Evolutionary conservation across 2,797 vertebrate species (phyloP), one percentile per base, ranked within the genome.

Genomic region (Pampus argenteus): DNA sequence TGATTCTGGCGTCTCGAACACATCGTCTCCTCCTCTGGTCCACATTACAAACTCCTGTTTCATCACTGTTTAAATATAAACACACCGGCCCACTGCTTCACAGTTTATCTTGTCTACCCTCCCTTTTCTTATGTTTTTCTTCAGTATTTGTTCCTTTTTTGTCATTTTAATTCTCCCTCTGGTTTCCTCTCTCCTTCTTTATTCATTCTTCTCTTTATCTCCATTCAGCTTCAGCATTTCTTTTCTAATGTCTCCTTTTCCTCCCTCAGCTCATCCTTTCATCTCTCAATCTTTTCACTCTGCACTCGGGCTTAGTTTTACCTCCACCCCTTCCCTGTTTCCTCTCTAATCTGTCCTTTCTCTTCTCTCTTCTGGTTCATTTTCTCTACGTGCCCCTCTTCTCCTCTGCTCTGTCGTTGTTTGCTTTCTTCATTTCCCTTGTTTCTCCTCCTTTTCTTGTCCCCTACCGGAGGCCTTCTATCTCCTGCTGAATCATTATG

Each of bases 401-500:
- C 1, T 17, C 25, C 11, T 29, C 17, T 55, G 22, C 18, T 17
- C 7, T n/a, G n/a, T 44, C 26, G 9, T 55, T 18, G 0, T 40
- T 20, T 1, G 5, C 14, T 9, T 8, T 22, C n/a, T 14, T 29
- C 15, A 8, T 26, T 54, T 28, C 40, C 14, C 18, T 13, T 34
- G 31, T 34, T 9, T 34, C 31, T 3, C 9, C 42, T 42, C 49
- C 11, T 25, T 14, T 65, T 11, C n/a, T n/a, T n/a, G n/a, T n/a
- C n/a, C 2, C 36, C 20, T 5, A 20, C 71, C 49, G 20, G 49
- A 56, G 66, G 58, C 44, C 9, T 23, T 50, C 23, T 11, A 3
- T 55, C 68, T 76, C 68, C 85, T 25, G 57, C 79, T 84, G 79
- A 51, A 28, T 68, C 66, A 40, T 40, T 66, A 40, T 84, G 79